Conservation (phyloP, 2,888 invertebrate genomes). For the Stenolophus ochropezus region DNA sequence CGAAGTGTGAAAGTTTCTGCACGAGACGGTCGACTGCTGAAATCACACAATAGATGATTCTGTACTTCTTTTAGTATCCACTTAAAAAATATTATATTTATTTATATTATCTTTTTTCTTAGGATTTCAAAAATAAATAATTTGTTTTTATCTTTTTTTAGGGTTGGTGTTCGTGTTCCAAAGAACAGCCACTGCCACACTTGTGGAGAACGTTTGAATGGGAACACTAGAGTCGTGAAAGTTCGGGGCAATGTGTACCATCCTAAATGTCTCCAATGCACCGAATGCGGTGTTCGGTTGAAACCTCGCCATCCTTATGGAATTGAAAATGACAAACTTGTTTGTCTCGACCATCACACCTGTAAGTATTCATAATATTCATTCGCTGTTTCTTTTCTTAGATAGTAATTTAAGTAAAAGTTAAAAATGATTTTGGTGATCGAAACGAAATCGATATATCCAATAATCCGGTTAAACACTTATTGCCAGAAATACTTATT, state of each 20-base stretch:
- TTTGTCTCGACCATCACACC: not conserved
- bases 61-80: too few relatives aligned
- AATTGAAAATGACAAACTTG: not conserved
- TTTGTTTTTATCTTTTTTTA: not conserved
- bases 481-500: too few relatives aligned
- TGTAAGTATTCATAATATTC: not conserved
- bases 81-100: too few relatives aligned
- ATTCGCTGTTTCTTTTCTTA: too few relatives aligned
- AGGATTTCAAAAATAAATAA: not conserved
- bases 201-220: not conserved
- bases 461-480: too few relatives aligned
- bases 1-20: too few relatives aligned
- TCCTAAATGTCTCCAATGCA: not conserved
- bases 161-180: not conserved
- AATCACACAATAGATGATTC: too few relatives aligned
- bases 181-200: not conserved
- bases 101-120: not conserved
- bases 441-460: too few relatives aligned
- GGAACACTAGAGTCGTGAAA: not conserved
- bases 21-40: too few relatives aligned
- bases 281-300: not conserved
- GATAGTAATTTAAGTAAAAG: too few relatives aligned
- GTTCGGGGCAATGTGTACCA: not conserved
- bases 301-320: not conserved
- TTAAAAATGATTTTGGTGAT: too few relatives aligned